These are phyloP conservation scores for Eufriesea mexicana DNA, from an alignment of 1,140 invertebrate species.

Conservation along the genomic window DNA sequence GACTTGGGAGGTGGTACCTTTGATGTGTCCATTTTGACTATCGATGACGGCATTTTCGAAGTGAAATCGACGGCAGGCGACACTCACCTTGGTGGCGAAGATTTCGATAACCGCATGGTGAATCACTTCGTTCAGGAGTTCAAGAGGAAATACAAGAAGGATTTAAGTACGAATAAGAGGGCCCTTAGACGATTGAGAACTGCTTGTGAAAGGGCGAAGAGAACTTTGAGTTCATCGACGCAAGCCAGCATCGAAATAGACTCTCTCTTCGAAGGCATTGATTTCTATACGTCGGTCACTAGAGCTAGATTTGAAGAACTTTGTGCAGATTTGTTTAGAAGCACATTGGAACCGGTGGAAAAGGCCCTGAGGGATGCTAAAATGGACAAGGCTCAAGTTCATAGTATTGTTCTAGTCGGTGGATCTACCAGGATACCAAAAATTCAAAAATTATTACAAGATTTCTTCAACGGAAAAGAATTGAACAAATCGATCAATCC, in stretches of 20 bases:
- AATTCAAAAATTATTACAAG: conserved; percentile 83
- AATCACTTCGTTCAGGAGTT: conserved; percentile 88
- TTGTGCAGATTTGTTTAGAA: conserved; percentile 86
- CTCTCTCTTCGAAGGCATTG: conserved; percentile 88
- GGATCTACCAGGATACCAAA: conserved; percentile 86
- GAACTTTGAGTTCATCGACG: conserved; percentile 89
- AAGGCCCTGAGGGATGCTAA: conserved; percentile 88
- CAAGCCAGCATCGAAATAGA: conserved; percentile 90
- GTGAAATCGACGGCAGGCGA: conserved; percentile 90
- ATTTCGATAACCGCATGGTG: conserved; percentile 90
- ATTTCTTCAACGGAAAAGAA: conserved; percentile 88
- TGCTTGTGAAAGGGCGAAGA: conserved; percentile 91
- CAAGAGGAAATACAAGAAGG: conserved; percentile 88
- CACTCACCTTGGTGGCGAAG: conserved; percentile 91
- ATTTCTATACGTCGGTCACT: conserved; percentile 89
- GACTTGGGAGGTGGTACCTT: conserved; percentile 84
- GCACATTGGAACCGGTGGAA: conserved; percentile 87
- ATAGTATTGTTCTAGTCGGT: conserved; percentile 85
- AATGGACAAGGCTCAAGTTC: conserved; percentile 85
- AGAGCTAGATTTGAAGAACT: conserved; percentile 88
- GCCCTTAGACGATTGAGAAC: conserved; percentile 88
- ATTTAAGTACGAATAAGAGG: conserved; percentile 85
- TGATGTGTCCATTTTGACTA: conserved; percentile 88
- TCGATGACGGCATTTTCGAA: conserved; percentile 86
- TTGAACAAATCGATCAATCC: conserved; percentile 88